Evolutionary conservation across 2,888 invertebrate genomes (phyloP), one percentile per base, ranked within the genome.

Genomic region (Subacronicta megacephala): DNA sequence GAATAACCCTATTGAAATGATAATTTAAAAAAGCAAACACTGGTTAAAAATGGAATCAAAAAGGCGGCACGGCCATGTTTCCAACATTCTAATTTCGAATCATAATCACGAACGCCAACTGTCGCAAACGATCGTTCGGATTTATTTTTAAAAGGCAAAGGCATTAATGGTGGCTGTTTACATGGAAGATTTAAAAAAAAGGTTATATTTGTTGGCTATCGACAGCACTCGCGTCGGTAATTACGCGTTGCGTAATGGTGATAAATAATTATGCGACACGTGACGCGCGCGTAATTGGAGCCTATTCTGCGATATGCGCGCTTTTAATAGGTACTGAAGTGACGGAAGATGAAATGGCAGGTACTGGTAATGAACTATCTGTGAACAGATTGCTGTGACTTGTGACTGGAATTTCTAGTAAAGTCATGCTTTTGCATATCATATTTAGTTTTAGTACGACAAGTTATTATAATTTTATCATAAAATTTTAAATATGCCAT

Each of bases 181-280:
- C 36, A 68, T 46, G 37, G 16, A 38, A 45, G 54, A 47, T 66
- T 60, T 20, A 60, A 38, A 59, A 69, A 64, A 65, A 55, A 58
- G 60, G 57, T 70, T 58, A 50, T 62, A 67, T 74, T 59, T 70
- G 59, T 55, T 18, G 63, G 72, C 72, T 53, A 67, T 73, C 54
- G 59, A 38, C 29, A 58, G 51, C 73, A 73, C 43, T 75, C 68
- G 73, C 29, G 36, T 37, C 57, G 45, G 67, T 67, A 54, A 73
- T 73, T 74, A 74, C 59, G 51, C 52, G 38, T 44, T 36, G 37
- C 51, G 57, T 71, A 74, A 73, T 73, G 52, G 50, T 47, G 62
- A 71, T 74, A 60, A 71, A 73, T 73, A 74, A 71, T 71, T 73
- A 64, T 23, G 54, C 35, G 45, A 43, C 54, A 67, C 61, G 63